These are phyloP conservation scores for Ganaspis sp. DNA, from an alignment of 1,140 invertebrate genomes.

Conservation along the genomic window DNA sequence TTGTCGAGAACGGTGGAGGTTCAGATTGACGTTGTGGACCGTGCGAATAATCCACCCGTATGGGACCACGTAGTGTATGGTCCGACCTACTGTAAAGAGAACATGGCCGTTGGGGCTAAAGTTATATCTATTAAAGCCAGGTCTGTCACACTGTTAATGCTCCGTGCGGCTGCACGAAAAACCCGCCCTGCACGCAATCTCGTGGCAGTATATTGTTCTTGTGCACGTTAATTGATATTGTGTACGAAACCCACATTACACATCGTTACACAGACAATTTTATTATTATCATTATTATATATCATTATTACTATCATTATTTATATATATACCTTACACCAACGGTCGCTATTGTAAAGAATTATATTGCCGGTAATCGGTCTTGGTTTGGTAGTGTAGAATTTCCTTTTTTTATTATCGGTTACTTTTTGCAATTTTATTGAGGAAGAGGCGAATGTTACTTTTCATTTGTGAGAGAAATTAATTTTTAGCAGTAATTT, in stretches of 20 bases:
- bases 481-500: too few species aligned
- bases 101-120: constrained; percentile 96
- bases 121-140: constrained; percentile 98
- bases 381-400: neutral
- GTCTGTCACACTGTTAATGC: constrained; percentile 84
- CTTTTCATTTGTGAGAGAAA: too few species aligned
- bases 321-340: constrained; percentile 45
- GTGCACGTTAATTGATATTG: constrained; percentile 77
- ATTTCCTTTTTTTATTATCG: neutral
- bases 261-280: constrained; percentile 43
- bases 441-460: neutral
- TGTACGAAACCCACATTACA: constrained; percentile 70
- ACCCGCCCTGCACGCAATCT: constrained; percentile 75
- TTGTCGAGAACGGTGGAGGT: constrained; percentile 96
- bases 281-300: constrained; percentile 48
- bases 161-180: constrained; percentile 75
- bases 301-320: constrained; percentile 44
- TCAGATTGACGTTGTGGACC: constrained; percentile 97
- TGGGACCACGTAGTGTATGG: constrained; percentile 97
- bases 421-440: neutral
- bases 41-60: constrained; percentile 96
- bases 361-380: constrained; percentile 12
- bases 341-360: constrained; percentile 37
- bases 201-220: constrained; percentile 76
- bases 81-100: constrained; percentile 97